These are phyloP conservation scores for Vanacampus margaritifer DNA, from an alignment of 2,113 vertebrate species.

Conservation along the genomic window DNA sequence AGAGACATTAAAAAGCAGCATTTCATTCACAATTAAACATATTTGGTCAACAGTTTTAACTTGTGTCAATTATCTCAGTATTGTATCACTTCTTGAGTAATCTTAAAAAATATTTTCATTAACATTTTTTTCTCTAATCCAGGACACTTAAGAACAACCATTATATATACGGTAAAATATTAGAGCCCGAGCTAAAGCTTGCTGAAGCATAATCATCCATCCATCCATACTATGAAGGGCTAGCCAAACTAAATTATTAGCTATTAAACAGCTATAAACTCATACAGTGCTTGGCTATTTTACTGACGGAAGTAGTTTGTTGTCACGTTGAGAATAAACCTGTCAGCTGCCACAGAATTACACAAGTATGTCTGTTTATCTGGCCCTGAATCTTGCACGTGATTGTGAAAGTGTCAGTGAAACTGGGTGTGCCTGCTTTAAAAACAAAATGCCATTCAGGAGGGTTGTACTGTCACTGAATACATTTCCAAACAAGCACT, in stretches of 20 bases:
- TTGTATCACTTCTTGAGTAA: too few species aligned
- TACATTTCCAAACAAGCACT: constrained; percentile 11
- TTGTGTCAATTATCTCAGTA: too few species aligned
- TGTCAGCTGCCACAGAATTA: constrained; percentile 30
- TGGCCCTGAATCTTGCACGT: constrained; percentile 35
- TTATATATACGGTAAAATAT: neutral
- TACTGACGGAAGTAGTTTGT: constrained; percentile 20
- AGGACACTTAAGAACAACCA: too few species aligned
- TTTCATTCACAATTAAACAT: too few species aligned
- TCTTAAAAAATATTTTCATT: too few species aligned
- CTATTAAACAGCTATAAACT: neutral
- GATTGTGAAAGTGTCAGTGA: constrained; percentile 33
- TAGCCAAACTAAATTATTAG: neutral
- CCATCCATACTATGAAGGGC: too few species aligned
- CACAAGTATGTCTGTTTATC: constrained; percentile 47
- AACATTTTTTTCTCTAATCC: too few species aligned
- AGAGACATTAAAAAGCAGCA: too few species aligned
- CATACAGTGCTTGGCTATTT: neutral
- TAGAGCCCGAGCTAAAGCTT: neutral
- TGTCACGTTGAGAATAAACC: constrained; percentile 9
- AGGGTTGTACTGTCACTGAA: constrained; percentile 8
- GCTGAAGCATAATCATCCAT: neutral
- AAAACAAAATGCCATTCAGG: constrained; percentile 25
- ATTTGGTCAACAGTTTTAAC: too few species aligned
- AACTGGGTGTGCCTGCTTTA: neutral